Base-by-base conservation (phyloP, 2,113 vertebrate species). In the Sigmodon hispidus region DNA sequence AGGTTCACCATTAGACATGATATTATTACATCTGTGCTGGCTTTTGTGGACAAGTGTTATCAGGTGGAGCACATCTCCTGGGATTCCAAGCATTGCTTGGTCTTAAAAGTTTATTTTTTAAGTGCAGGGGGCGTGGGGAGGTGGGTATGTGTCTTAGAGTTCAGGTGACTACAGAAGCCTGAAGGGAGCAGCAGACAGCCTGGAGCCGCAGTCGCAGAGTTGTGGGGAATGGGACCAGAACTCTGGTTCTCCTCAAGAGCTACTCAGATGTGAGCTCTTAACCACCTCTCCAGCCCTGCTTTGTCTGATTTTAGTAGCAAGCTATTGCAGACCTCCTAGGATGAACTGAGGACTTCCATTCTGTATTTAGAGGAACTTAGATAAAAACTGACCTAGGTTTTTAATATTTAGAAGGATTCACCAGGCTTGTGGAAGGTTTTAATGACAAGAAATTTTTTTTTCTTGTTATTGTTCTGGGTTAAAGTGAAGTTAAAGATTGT, bases 341-440 rank as follows among this genome's bases (percentile, higher is more conserved):
- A 85, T 65, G 10, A 50, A 3, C 1, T 57, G n/a, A 84, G 5
- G n/a, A 50, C 85, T 86, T 2, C 16, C 17, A 31, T 36, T 31
- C 31, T 76, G 29, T 70, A 52, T 91, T 85, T 81, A 50, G 59
- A 89, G 94, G 36, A 87, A 9, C 2, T 69, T 65, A 52, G 43
- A 21, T 65, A 95, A 90, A n/a, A 85, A 87, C 17, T 77, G 11
- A 2, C 55, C 11, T 83, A 55, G 43, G 79, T 34, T 59, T 52
- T 91, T 91, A 75, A n/a, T 73, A 8, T 79, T 90, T 84, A 8
- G 19, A 88, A 85, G 29, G 89, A 87, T 94, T 96, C 50, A 26
- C 29, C 48, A 43, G 17, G 36, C 7, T 76, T 86, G 34, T 87
- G 31, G 10, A 36, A 94, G 55, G 45, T 95, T 94, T 55, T n/a